Conservation (phyloP, 2,888 invertebrate species). For the Heliconius ismenius region DNA sequence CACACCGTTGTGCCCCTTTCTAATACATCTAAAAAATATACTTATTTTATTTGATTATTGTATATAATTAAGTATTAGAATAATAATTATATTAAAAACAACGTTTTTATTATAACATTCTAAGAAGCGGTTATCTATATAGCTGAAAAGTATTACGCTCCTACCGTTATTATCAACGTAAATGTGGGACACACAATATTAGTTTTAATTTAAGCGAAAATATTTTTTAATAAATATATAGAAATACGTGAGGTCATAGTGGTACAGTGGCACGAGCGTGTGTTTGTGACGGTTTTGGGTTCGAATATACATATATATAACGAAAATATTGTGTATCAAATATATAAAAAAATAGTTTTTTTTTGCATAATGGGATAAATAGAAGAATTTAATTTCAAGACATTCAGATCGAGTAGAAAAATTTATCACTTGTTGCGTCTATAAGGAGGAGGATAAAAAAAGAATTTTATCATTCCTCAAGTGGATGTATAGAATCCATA, state of each 20-base stretch:
- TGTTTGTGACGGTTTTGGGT: too few species aligned
- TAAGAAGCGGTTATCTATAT: conserved; percentile 33
- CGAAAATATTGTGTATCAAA: too few species aligned
- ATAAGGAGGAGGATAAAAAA: too few species aligned
- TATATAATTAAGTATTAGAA: background rate
- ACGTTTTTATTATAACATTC: conserved; percentile 21
- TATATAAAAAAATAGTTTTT: too few species aligned
- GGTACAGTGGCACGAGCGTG: too few species aligned
- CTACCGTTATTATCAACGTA: conserved; percentile 29
- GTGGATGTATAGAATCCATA: background rate
- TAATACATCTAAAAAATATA: background rate
- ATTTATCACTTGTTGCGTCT: too few species aligned
- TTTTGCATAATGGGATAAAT: too few species aligned
- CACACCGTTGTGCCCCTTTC: background rate
- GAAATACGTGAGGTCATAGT: background rate
- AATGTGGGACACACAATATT: conserved; percentile 24
- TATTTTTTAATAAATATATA: background rate
- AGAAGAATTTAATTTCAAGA: too few species aligned
- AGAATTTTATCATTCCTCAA: too few species aligned
- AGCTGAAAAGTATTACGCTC: conserved; percentile 34
- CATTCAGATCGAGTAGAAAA: too few species aligned
- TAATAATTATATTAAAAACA: conserved; percentile 4
- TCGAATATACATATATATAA: too few species aligned
- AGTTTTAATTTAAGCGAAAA: background rate
- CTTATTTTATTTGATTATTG: background rate